Base-by-base conservation (phyloP, 1,140 invertebrate species). In the Pogonomyrmex barbatus region DNA sequence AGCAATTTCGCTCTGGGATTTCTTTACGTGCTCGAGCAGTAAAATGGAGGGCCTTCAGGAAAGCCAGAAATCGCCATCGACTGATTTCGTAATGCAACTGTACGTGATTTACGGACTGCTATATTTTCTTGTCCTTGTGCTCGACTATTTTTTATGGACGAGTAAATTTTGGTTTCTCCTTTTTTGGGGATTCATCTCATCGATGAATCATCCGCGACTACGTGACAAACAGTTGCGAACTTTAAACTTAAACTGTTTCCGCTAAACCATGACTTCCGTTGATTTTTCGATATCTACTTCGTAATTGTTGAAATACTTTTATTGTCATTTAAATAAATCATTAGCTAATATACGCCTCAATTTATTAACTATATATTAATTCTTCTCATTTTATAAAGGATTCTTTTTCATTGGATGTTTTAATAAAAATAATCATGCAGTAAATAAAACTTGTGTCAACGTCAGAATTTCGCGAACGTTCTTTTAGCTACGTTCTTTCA, bases 61-160 rank as follows among this genome's bases (percentile, higher is more conserved):
- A 36, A 36, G 52, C 63, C 62, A 24, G 17, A 68, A 62, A 60
- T 83, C 70, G 60, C 76, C 60, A 42, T 87, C 78, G 30, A 30
- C 39, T 54, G 88, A 92, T 17, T 91, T 89, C 67, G 58, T 92
- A 36, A 62, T 88, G 52, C 77, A 77, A 65, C 85, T 93, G 24
- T 93, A 93, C 73, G 36, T 90, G 12, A 87, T 87, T 52, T 93
- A 92, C 14, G 85, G 45, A 2, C 6, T 90, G 0, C 68, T 92
- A 10, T 91, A 91, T 24, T 63, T 92, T 0, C 47, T 90, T 12
- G 85, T 92, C 2, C 83, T 92, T 36, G 4, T 91, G 10, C 81
- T 92, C 9, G 89, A 92, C 52, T 88, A 91, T 93, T 92, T 93
- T 92, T 92, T 89, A 89, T 90, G 90, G 88, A 89, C 2, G 82